These are phyloP conservation scores for Pungitius pungitius DNA, from an alignment of 2,113 vertebrate species.

Conservation along the genomic window DNA sequence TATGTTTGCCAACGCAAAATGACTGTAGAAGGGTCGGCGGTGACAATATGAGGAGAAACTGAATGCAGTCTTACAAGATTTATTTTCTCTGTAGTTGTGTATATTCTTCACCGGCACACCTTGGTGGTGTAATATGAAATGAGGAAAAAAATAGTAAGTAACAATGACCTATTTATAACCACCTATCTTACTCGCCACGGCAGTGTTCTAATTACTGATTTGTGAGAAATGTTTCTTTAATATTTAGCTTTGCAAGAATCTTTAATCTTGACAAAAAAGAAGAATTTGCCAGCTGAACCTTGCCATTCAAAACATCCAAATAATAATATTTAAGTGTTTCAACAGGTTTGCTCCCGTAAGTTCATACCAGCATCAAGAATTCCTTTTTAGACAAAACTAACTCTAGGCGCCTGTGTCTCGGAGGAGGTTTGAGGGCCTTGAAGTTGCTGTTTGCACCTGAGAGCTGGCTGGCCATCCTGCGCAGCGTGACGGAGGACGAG, in stretches of 20 bases:
- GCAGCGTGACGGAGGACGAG: constrained; percentile 87
- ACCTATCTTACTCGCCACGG: too few species aligned
- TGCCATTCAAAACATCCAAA: not conserved
- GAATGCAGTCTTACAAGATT: not conserved
- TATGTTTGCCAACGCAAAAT: not conserved
- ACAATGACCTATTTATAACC: too few species aligned
- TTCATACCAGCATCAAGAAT: too few species aligned
- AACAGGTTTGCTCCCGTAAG: too few species aligned
- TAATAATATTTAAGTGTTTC: not conserved
- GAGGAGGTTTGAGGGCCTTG: too few species aligned
- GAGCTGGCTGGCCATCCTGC: constrained; percentile 93
- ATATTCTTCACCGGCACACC: not conserved
- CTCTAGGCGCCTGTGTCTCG: too few species aligned
- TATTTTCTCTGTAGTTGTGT: not conserved
- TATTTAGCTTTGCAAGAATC: not conserved
- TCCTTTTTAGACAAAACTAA: too few species aligned
- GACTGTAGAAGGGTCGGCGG: not conserved
- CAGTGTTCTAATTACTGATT: not conserved
- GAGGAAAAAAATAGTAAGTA: too few species aligned
- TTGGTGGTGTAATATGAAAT: not conserved
- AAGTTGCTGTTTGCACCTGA: constrained; percentile 76
- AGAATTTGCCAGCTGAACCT: not conserved
- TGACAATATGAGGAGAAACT: not conserved
- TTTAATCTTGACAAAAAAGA: not conserved
- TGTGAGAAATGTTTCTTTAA: not conserved